Conservation (phyloP, 2,797 vertebrate species). For the Lepus oiostolus region DNA sequence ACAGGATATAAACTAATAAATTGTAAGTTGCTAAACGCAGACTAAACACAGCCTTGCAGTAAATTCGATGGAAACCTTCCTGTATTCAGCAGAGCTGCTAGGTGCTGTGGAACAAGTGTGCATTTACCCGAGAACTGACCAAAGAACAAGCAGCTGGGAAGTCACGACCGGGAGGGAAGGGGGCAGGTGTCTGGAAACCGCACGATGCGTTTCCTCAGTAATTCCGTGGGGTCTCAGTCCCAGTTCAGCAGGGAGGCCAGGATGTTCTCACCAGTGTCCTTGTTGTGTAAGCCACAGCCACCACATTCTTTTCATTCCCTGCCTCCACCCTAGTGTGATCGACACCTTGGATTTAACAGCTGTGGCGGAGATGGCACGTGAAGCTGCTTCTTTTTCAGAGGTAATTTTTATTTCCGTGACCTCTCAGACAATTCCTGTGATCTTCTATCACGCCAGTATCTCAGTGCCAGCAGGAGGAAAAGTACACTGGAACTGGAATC, state of each 20-base stretch:
- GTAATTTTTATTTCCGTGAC: not conserved
- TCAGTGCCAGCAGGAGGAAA: not conserved
- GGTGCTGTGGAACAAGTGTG: not conserved
- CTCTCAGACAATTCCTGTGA: not conserved
- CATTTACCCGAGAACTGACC: not conserved
- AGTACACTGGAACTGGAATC: not conserved
- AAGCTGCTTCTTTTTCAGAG: not conserved
- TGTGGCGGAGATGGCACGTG: not conserved
- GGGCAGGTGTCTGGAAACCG: not conserved
- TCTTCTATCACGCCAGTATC: not conserved
- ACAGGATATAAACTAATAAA: constrained; percentile 7
- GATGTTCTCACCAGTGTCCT: not conserved
- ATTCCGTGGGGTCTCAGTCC: not conserved
- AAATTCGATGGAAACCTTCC: constrained; percentile 52
- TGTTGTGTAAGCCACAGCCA: not conserved
- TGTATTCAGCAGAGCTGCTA: not conserved
- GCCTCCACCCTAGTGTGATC: not conserved
- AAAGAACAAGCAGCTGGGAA: not conserved
- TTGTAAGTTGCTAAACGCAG: constrained; percentile 19
- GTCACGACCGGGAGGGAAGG: not conserved
- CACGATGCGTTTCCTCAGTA: not conserved
- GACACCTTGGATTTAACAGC: not conserved
- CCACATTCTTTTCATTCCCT: constrained; percentile 52
- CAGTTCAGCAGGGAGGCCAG: not conserved
- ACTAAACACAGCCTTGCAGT: not conserved